Percentiles rank a stretch among this genome's conserved stretches.
Conservation (phyloP, 2,888 invertebrate species). For the Xestia ashworthii region DNA sequence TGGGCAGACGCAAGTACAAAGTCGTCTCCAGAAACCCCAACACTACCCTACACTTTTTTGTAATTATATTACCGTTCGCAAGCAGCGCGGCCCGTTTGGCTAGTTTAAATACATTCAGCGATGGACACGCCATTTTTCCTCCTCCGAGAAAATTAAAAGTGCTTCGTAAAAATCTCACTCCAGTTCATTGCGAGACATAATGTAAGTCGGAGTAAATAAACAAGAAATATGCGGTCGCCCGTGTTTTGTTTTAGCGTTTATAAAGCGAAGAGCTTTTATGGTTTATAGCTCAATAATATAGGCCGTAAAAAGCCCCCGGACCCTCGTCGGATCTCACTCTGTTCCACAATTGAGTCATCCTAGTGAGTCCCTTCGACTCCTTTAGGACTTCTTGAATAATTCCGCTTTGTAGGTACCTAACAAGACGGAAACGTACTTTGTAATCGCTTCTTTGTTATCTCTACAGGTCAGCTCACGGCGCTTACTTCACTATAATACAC, state of each 20-base stretch:
- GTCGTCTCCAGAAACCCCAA: conserved; percentile 29
- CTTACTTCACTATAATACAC: conserved; percentile 37
- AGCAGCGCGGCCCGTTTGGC: conserved; percentile 43
- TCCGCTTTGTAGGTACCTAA: conserved; percentile 73
- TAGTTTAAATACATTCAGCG: conserved; percentile 62
- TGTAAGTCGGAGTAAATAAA: conserved; percentile 81
- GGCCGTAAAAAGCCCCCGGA: conserved; percentile 83
- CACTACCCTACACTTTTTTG: conserved; percentile 34
- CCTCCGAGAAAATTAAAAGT: conserved; percentile 73
- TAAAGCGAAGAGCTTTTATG: conserved; percentile 84
- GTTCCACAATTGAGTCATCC: conserved; percentile 83
- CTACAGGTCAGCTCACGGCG: conserved; percentile 59
- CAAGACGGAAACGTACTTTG: conserved; percentile 71
- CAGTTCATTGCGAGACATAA: conserved; percentile 77
- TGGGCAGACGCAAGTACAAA: conserved; percentile 31
- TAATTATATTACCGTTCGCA: conserved; percentile 35
- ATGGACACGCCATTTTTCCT: conserved; percentile 63
- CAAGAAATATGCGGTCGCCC: conserved; percentile 82
- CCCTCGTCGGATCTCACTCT: conserved; percentile 79
- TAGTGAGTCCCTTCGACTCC: conserved; percentile 77
- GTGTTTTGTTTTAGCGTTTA: conserved; percentile 86
- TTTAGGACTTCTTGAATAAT: conserved; percentile 79
- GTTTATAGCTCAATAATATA: conserved; percentile 88
- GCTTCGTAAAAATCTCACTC: conserved; percentile 75
- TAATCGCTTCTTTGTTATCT: conserved; percentile 69